Evolutionary conservation across 2,888 invertebrate species (phyloP).

Genomic region (Eristalinus aeneus): DNA sequence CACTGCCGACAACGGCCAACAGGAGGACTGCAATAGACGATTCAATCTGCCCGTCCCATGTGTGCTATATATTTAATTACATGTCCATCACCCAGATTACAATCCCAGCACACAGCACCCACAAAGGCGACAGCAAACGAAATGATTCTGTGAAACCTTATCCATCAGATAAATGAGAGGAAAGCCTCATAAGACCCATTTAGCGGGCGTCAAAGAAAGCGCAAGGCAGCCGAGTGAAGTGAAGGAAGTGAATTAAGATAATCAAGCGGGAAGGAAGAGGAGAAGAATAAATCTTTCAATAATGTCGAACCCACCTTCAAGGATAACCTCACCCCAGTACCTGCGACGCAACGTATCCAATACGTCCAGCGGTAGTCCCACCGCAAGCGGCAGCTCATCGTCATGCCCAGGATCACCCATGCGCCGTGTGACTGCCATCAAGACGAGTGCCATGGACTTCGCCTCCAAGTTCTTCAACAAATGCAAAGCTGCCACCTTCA

Average conservation of each 20-base stretch:
- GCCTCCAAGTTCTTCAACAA: slow-evolving; percentile 86
- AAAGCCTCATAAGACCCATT: slow-evolving; percentile 35
- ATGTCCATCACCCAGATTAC: slow-evolving; percentile 19
- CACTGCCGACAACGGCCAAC: background rate
- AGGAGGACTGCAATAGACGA: slow-evolving; percentile 26
- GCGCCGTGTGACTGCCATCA: slow-evolving; percentile 78
- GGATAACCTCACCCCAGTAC: slow-evolving; percentile 67
- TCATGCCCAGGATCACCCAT: slow-evolving; percentile 79
- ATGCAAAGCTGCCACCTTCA: slow-evolving; percentile 93
- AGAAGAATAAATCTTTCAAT: slow-evolving; percentile 36
- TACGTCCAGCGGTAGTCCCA: slow-evolving; percentile 32
- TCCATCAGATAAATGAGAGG: slow-evolving; percentile 23
- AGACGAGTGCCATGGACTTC: slow-evolving; percentile 78
- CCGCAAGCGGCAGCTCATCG: slow-evolving; percentile 67
- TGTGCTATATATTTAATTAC: background rate
- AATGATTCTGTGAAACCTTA: slow-evolving; percentile 58
- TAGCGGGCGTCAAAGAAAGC: slow-evolving; percentile 27
- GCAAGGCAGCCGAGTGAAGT: slow-evolving; percentile 2
- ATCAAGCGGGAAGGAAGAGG: background rate
- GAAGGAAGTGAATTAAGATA: slow-evolving; percentile 30
- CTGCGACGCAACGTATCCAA: slow-evolving; percentile 57
- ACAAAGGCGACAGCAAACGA: slow-evolving; percentile 20
- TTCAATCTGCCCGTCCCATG: background rate
- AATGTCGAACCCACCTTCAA: slow-evolving; percentile 68
- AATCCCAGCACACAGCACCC: background rate